A percentile compares a stretch with the other conserved stretches of the same genome.
Conservation (phyloP, 2,888 invertebrate species). For the Melieria crassipennis region DNA sequence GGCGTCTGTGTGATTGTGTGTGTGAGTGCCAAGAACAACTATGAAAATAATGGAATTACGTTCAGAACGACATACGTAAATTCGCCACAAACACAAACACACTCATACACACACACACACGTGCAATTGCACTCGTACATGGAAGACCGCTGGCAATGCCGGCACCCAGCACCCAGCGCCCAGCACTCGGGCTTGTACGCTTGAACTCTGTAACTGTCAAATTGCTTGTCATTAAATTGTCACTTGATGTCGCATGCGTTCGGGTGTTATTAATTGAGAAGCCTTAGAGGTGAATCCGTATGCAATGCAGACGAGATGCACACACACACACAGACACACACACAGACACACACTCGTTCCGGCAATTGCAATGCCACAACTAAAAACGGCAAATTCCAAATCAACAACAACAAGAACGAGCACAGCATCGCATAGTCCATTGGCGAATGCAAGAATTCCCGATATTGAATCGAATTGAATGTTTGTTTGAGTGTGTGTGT, state of each 20-base stretch:
- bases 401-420: too few relatives aligned
- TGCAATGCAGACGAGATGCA: not conserved
- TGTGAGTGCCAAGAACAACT: slow-evolving; percentile 22
- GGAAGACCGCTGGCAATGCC: not conserved
- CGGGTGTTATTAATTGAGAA: slow-evolving; percentile 26
- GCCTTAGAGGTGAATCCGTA: slow-evolving; percentile 24
- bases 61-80: not conserved
- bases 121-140: too few relatives aligned
- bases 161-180: not conserved
- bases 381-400: not conserved
- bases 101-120: too few relatives aligned
- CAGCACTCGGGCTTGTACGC: not conserved
- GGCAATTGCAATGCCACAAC: not conserved
- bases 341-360: not conserved
- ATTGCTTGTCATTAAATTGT: slow-evolving; percentile 41
- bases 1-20: not conserved
- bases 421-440: too few relatives aligned
- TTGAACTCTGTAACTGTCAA: slow-evolving; percentile 33
- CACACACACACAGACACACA: not conserved
- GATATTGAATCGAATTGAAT: too few relatives aligned
- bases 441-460: too few relatives aligned
- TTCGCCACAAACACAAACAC: too few relatives aligned
- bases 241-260: slow-evolving; percentile 27
- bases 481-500: too few relatives aligned
- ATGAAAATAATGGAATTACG: slow-evolving; percentile 31